Conservation (phyloP, 92 coral and sea anemone genomes). For the Heliopora coerulea region DNA sequence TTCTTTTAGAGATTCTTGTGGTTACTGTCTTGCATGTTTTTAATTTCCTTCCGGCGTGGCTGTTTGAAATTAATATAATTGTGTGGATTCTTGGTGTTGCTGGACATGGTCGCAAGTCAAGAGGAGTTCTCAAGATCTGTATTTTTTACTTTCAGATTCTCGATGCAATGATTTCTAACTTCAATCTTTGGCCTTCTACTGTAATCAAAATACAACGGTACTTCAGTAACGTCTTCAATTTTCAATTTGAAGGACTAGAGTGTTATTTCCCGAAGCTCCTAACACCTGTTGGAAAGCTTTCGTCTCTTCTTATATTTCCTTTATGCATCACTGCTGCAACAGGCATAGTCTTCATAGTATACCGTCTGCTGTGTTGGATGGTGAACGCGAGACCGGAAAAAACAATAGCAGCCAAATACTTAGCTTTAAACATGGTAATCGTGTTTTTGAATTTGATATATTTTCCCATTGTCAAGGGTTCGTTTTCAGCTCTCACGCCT, state of each 20-base stretch:
- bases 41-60: constrained; percentile 64
- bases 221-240: constrained; percentile 59
- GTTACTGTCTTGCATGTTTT: constrained; percentile 49
- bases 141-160: constrained; percentile 67
- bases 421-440: constrained; percentile 49
- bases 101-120: constrained; percentile 57
- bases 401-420: constrained; percentile 24
- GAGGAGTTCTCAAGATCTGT: constrained; percentile 68
- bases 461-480: constrained; percentile 70
- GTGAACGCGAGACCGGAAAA: constrained; percentile 3
- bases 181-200: constrained; percentile 55
- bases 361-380: not conserved
- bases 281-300: constrained; percentile 70
- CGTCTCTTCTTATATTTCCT: constrained; percentile 60
- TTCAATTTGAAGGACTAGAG: constrained; percentile 67
- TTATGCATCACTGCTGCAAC: constrained; percentile 39
- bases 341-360: constrained; percentile 28
- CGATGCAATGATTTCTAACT: constrained; percentile 63
- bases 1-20: constrained; percentile 50
- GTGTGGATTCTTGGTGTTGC: constrained; percentile 58
- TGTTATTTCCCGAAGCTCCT: constrained; percentile 63
- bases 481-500: constrained; percentile 58
- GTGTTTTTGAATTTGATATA: constrained; percentile 62
- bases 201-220: constrained; percentile 57
- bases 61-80: constrained; percentile 55